phyloP scores from a whole-genome alignment of 2,888 invertebrate species.

The Chalcosyrphus nemorum region DNA sequence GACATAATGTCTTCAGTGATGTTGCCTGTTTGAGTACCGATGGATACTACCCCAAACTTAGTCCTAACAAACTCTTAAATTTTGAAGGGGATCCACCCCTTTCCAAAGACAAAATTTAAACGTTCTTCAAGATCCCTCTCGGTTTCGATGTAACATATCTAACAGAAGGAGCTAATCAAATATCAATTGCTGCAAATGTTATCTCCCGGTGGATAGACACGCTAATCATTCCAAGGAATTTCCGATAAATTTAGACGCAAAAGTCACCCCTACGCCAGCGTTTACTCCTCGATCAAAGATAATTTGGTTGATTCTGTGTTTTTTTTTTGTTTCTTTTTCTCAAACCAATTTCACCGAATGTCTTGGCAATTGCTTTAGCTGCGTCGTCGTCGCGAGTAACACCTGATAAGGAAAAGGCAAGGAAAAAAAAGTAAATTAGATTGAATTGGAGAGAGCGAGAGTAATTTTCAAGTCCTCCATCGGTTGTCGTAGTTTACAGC shows the following conservation, averaged over 20 bases:
- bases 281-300: slow-evolving; percentile 18
- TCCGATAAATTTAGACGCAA: slow-evolving; percentile 20
- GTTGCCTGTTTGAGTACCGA: no score
- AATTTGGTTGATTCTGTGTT: slow-evolving; percentile 28
- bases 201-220: slow-evolving; percentile 2
- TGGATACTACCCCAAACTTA: no score
- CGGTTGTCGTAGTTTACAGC: slow-evolving; percentile 50
- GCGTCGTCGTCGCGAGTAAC: slow-evolving; percentile 44
- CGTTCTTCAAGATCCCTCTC: background rate
- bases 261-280: slow-evolving; percentile 39
- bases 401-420: slow-evolving; percentile 66
- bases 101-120: background rate
- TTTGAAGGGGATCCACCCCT: no score
- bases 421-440: slow-evolving; percentile 52
- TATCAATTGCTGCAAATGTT: slow-evolving; percentile 9
- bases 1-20: no score
- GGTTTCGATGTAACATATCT: background rate
- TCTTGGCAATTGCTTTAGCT: slow-evolving; percentile 36
- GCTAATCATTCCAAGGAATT: slow-evolving; percentile 34
- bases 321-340: background rate
- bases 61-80: no score
- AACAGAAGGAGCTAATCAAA: slow-evolving; percentile 14
- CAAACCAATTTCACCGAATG: slow-evolving; percentile 49
- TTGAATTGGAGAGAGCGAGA: slow-evolving; percentile 53
- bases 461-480: slow-evolving; percentile 51